These are phyloP conservation scores for Danio kyathit DNA, from an alignment of 2,797 vertebrate genomes.

Conservation along the genomic window DNA sequence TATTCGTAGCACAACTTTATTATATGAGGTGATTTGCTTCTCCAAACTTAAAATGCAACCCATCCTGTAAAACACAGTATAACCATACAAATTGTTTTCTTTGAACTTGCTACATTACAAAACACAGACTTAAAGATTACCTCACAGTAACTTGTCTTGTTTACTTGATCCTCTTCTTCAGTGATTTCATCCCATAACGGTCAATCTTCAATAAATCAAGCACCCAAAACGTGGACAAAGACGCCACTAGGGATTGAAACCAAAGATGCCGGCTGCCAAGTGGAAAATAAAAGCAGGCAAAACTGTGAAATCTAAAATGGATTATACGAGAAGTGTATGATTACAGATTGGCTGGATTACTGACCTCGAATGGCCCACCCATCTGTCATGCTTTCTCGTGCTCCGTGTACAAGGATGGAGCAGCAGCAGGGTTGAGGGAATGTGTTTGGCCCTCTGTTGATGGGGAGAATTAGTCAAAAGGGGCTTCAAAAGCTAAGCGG, in stretches of 20 bases:
- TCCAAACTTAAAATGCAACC: no score
- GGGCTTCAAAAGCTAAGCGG: constrained; percentile 32
- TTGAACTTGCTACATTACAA: constrained; percentile 48
- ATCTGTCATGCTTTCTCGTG: constrained; percentile 62
- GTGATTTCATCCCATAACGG: constrained; percentile 29
- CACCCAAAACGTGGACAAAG: neutral
- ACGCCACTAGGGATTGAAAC: constrained; percentile 12
- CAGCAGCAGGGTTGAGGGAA: constrained; percentile 47
- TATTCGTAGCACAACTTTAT: no score
- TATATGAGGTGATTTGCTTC: no score
- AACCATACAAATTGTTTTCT: constrained; percentile 15
- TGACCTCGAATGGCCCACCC: constrained; percentile 54
- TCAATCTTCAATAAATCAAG: constrained; percentile 31
- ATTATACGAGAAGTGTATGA: constrained; percentile 55
- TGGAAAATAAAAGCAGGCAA: constrained; percentile 33
- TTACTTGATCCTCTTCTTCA: constrained; percentile 8
- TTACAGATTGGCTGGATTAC: constrained; percentile 48
- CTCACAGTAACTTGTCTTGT: constrained; percentile 13
- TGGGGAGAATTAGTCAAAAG: constrained; percentile 38
- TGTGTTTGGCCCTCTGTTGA: constrained; percentile 47
- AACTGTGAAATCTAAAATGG: constrained; percentile 58
- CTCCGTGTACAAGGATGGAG: constrained; percentile 25
- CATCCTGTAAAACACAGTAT: no score
- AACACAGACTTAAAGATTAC: constrained; percentile 60
- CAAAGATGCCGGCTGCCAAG: neutral